These are phyloP conservation scores for Sarcophaga caerulescens DNA, from an alignment of 2,888 invertebrate genomes.

Conservation along the genomic window DNA sequence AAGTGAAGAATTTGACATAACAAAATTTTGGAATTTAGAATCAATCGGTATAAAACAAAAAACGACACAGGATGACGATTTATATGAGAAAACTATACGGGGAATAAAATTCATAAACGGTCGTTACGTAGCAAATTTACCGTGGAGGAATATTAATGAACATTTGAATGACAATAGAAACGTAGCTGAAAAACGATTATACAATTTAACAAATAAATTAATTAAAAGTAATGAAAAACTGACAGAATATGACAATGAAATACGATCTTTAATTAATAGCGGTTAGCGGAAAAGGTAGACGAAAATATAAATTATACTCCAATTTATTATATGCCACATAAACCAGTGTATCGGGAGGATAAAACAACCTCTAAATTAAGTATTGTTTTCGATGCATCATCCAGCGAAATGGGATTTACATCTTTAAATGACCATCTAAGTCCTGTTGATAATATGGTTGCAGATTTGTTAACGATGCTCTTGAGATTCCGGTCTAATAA, in stretches of 20 bases:
- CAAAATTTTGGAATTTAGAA: slow-evolving; percentile 55
- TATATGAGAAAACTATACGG: slow-evolving; percentile 28
- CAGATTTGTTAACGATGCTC: neutral
- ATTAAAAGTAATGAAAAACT: slow-evolving; percentile 39
- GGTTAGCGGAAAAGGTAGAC: neutral
- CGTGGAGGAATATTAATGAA: slow-evolving; percentile 16
- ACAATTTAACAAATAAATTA: slow-evolving; percentile 35
- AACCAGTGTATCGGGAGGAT: slow-evolving; percentile 55
- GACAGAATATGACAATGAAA: slow-evolving; percentile 46
- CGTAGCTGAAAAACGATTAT: slow-evolving; percentile 7
- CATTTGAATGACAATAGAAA: slow-evolving; percentile 46
- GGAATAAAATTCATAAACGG: neutral
- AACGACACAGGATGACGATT: neutral
- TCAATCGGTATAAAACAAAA: slow-evolving; percentile 53
- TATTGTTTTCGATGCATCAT: slow-evolving; percentile 58
- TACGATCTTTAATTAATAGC: slow-evolving; percentile 20
- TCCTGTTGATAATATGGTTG: slow-evolving; percentile 57
- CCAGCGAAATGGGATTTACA: slow-evolving; percentile 44
- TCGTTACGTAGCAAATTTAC: too few relatives aligned
- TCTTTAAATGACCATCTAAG: slow-evolving; percentile 61
- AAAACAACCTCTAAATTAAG: slow-evolving; percentile 54
- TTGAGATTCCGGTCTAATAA: slow-evolving; percentile 8
- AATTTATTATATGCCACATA: slow-evolving; percentile 55
- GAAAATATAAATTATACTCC: neutral
- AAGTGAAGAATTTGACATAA: slow-evolving; percentile 27